Base-by-base conservation (phyloP, 2,113 vertebrate species). In the Naja naja region DNA sequence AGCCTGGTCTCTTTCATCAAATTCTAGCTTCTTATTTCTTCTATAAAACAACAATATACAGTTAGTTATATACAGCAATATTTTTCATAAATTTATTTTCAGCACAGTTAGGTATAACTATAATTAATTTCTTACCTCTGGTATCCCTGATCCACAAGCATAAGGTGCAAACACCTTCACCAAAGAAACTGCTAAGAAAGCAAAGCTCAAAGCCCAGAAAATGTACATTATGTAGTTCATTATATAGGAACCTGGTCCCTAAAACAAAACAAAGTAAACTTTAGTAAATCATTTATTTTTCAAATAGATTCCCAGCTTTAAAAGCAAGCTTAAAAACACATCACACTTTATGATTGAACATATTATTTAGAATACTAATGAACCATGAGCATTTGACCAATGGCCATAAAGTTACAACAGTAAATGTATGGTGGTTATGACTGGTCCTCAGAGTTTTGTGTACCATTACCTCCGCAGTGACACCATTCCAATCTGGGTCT, bases 161-260 rank as follows among this genome's bases (percentile, higher is more conserved):
- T 99, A 99, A 0, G 99, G 99, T 64, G 99, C 99, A 94, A 99
- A 99, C 81, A 99, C 98, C 94, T 99, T 99, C 94, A 99, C 99
- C 93, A 99, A 97, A 86, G 98, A 99, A 94, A 99, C 99, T 0
- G 99, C 99, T 96, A 99, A 97, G 97, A 99, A 99, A 95, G 99
- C 99, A 94, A 99, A 99, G 94, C 98, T 98, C 98, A 99, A 97
- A 52, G 99, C 99, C 99, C 99, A 99, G 97, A 99, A 99, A 93
- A 99, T 99, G 94, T 99, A 99, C 99, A 99, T 99, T 97, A 99
- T 99, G 95, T 99, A 99, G 97, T 99, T 99, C 99, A 99, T 99
- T 96, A 99, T 99, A 94, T 99, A 99, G 5, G 99, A 99, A 91
- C 99, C 99, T 0, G 99, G 99, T 47, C 99, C 99, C 99, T 99